Evolutionary conservation across 2,888 invertebrate genomes (phyloP), one percentile per base, ranked within the genome.

Genomic region (Patella caerulea): DNA sequence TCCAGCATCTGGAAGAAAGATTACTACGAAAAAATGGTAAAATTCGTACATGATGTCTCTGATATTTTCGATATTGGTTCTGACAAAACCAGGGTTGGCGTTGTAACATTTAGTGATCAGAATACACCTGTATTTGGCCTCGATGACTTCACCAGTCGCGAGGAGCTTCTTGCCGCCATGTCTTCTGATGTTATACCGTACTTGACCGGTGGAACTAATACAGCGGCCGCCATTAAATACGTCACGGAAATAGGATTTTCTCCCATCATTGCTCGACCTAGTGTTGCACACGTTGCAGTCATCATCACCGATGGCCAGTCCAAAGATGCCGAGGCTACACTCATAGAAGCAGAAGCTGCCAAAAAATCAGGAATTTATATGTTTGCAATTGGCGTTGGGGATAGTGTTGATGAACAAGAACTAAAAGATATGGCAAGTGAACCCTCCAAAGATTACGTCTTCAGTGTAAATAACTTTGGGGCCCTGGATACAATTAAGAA

Each of bases 281-380:
- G 78, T 11, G 88, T 86, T 17, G 84, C 86, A 0, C 83, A 85
- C 70, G 83, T 90, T 12, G 88, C 83, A 3, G 85, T 90, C 19
- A 81, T 90, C 14, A 81, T 89, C 14, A 90, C 90, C 1, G 89
- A 90, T 77, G 90, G 89, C 4, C 79, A 86, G 34, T 88, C 88
- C 0, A 76, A 83, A 11, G 83, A 87, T 75, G 84, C 84, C 45
- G 78, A 78, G 3, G 75, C 76, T 54, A 89, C 89, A 2, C 82
- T 80, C 9, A 69, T 71, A 69, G 85, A 87, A 78, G 86, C 90
- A 0, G 74, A 78, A 11, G 78, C 83, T 15, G 85, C 86, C 0
- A 84, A 85, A 17, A 72, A 81, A 12, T 79, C 83, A 1, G 88
- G 87, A 2, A 86, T 88, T 29, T 83, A 83, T 29, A 75, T 87